These are phyloP conservation scores for Cirrhinus mrigala DNA, from an alignment of 2,797 vertebrate genomes.

Conservation along the genomic window DNA sequence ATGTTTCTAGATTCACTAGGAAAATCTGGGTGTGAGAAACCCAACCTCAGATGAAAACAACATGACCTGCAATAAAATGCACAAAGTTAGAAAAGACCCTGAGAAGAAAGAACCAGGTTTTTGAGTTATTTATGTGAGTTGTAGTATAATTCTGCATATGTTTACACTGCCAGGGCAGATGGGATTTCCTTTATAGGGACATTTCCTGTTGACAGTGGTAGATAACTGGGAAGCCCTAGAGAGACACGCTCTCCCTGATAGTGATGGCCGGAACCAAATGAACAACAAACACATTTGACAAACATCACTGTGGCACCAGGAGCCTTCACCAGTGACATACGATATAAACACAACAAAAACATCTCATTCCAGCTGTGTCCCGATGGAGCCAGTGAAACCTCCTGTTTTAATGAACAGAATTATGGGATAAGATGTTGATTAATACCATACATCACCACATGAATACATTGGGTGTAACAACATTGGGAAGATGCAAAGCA, in stretches of 20 bases:
- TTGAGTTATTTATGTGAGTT: background rate
- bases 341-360: background rate
- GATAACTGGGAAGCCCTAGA: constrained; percentile 58
- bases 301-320: background rate
- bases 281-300: constrained; percentile 50
- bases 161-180: constrained; percentile 18
- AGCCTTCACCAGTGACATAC: background rate
- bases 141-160: constrained; percentile 6
- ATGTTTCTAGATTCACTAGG: constrained; percentile 5
- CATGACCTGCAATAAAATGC: background rate
- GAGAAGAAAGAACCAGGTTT: background rate
- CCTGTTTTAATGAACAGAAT: background rate
- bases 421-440: background rate
- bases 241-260: constrained; percentile 52
- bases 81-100: background rate
- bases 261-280: constrained; percentile 58
- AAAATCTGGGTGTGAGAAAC: background rate
- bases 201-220: constrained; percentile 71
- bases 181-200: constrained; percentile 44
- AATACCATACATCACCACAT: background rate
- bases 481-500: background rate
- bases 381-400: background rate
- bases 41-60: constrained; percentile 12
- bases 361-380: background rate
- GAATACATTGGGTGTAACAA: background rate